These are phyloP conservation scores for rabbit (Oryctolagus cuniculus) DNA, from an alignment of 2,113 vertebrate species.

Conservation along the genomic window mOryCun1.1 NC_091432.1:65120001-65120500, in stretches of 20 bases:
- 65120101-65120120: constrained; percentile 45
- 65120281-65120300: constrained; percentile 26
- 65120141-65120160: constrained; percentile 35
- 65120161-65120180: not conserved
- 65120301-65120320: constrained; percentile 33
- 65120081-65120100: not conserved
- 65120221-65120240: constrained; percentile 15
- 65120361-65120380: constrained; percentile 15
- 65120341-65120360: constrained; percentile 50
- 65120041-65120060: constrained; percentile 20
- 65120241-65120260: not conserved
- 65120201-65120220: not conserved
- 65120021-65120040: constrained; percentile 42
- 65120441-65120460: not conserved
- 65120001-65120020: not conserved
- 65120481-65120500: constrained; percentile 37
- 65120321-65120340: constrained; percentile 29
- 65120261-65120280: constrained; percentile 40
- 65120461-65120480: not conserved
- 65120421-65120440: constrained; percentile 8
- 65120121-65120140: constrained; percentile 37
- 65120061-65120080: constrained; percentile 38
- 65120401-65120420: not conserved
- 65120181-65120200: constrained; percentile 25
- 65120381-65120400: constrained; percentile 13